Percentiles rank a stretch among this genome's conserved stretches.
Conservation (phyloP, 2,888 invertebrate species). For the Hoplodrina blanda region DNA sequence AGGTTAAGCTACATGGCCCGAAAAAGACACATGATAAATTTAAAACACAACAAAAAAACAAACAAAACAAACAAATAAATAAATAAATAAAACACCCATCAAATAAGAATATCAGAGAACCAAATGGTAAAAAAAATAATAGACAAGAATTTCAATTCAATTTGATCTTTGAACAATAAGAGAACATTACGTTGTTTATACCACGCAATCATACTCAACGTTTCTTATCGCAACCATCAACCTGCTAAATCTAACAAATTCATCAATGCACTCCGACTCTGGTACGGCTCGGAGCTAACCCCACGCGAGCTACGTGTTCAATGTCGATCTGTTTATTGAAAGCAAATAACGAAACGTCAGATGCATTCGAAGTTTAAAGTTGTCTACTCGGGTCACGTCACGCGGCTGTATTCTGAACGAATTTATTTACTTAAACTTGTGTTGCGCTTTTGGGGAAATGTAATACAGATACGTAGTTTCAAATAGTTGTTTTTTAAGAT, state of each 20-base stretch:
- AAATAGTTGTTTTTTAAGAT: too few relatives aligned
- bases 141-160: too few relatives aligned
- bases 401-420: conserved; percentile 47
- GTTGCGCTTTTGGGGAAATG: conserved; percentile 38
- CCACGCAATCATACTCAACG: not conserved
- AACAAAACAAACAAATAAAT: too few relatives aligned
- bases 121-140: too few relatives aligned
- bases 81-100: too few relatives aligned
- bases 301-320: conserved; percentile 27
- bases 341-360: conserved; percentile 58
- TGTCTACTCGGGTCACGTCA: conserved; percentile 45
- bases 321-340: conserved; percentile 56
- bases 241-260: conserved; percentile 8
- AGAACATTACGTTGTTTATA: too few relatives aligned
- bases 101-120: too few relatives aligned
- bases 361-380: conserved; percentile 51
- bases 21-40: too few relatives aligned
- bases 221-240: not conserved
- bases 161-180: too few relatives aligned
- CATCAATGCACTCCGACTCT: conserved; percentile 24
- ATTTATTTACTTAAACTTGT: conserved; percentile 33
- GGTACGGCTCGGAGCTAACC: conserved; percentile 4
- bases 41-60: too few relatives aligned
- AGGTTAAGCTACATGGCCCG: too few relatives aligned
- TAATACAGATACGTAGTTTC: not conserved